Conservation (phyloP, 2,797 vertebrate genomes). For the Psittacula derbiana region DNA sequence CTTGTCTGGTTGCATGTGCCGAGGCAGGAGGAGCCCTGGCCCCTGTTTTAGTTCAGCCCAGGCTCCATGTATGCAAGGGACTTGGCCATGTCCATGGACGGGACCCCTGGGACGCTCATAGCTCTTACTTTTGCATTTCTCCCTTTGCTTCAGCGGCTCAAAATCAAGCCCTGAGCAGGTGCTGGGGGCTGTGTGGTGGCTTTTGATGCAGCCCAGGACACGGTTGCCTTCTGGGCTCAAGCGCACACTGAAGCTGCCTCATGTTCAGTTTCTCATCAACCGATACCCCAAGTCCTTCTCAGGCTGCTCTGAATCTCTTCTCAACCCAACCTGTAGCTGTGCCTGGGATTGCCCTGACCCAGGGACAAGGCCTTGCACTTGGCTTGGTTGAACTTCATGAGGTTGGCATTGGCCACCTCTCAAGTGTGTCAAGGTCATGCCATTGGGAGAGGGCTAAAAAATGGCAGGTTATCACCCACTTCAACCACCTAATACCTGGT, state of each 20-base stretch:
- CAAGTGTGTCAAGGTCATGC: not conserved
- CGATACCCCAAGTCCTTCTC: not conserved
- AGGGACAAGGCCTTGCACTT: not conserved
- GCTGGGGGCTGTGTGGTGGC: accelerated
- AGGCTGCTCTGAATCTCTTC: not conserved
- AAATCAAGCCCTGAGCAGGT: not conserved
- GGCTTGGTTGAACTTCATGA: not conserved
- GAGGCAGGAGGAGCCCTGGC: not conserved
- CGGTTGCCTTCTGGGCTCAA: not conserved
- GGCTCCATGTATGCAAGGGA: accelerated
- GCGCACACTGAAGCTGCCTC: not conserved
- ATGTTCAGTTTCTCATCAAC: not conserved
- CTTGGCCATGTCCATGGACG: accelerated
- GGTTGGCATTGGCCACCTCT: not conserved
- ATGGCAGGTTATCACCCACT: not conserved
- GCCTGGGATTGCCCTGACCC: not conserved
- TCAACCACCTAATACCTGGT: not conserved
- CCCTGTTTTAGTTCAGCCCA: not conserved
- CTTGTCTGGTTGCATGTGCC: not conserved
- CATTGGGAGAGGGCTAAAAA: not conserved
- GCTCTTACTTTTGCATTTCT: not conserved
- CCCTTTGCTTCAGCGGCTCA: not conserved
- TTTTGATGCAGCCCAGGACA: not conserved
- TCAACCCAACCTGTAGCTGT: not conserved
- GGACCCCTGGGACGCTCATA: not conserved